Conservation (phyloP, 2,113 vertebrate genomes). For the Campylorhamphus procurvoides region DNA sequence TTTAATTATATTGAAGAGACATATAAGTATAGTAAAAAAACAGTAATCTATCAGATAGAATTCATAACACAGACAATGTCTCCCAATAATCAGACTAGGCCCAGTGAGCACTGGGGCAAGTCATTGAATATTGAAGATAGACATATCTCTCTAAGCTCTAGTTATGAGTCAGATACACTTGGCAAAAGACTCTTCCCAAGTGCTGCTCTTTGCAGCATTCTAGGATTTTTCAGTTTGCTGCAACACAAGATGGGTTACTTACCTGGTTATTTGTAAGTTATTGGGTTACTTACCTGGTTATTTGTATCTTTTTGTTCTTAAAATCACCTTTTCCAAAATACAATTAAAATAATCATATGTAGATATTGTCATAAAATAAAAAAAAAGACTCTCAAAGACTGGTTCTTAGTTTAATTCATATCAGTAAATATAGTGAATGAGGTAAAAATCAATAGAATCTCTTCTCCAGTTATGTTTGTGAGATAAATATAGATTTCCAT, state of each 20-base stretch:
- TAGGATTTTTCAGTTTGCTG: not conserved
- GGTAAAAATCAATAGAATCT: slow-evolving; percentile 4
- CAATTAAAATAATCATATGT: not conserved
- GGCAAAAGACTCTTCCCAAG: not conserved
- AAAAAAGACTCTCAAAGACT: not conserved
- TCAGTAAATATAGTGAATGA: not conserved
- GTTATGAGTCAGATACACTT: not conserved
- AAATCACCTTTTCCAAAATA: not conserved
- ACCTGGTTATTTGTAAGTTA: not conserved
- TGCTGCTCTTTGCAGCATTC: not conserved
- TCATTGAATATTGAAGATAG: not conserved
- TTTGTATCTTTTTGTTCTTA: not conserved
- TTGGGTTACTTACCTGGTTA: not conserved
- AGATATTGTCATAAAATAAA: not conserved
- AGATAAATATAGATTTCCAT: not conserved
- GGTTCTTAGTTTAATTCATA: not conserved
- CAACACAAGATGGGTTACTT: not conserved
- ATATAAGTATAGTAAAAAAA: not conserved
- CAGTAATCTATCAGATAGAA: not conserved
- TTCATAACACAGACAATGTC: not conserved
- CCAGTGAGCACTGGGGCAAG: not conserved
- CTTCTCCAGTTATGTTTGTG: not conserved
- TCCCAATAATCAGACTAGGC: not conserved
- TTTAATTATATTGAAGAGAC: not conserved
- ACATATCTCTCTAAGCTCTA: not conserved